Evolutionary conservation across 2,113 vertebrate species (phyloP).

Genomic region (Sarotherodon lohbergeri): DNA sequence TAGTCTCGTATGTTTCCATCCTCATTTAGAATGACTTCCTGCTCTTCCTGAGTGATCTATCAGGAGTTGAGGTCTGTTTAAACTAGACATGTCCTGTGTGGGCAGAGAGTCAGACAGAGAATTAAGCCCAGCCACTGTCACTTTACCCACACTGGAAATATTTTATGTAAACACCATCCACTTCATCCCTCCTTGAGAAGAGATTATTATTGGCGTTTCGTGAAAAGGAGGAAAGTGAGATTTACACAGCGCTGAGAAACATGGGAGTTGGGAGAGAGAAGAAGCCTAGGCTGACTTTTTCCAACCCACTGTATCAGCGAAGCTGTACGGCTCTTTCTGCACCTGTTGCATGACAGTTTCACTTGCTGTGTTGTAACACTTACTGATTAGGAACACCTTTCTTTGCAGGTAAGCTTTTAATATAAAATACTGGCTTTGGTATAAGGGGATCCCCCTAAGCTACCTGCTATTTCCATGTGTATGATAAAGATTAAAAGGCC

Average conservation of each 20-base stretch:
- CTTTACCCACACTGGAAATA: slow-evolving; percentile 51
- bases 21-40: slow-evolving; percentile 4
- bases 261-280: neutral
- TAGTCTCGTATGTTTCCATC: neutral
- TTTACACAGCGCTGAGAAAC: slow-evolving; percentile 22
- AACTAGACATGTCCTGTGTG: slow-evolving; percentile 41
- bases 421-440: neutral
- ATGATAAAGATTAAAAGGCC: neutral
- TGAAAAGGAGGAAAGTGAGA: slow-evolving; percentile 29
- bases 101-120: slow-evolving; percentile 32
- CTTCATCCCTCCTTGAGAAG: slow-evolving; percentile 23
- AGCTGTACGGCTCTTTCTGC: neutral
- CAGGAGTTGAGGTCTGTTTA: slow-evolving; percentile 31
- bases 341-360: neutral
- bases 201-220: slow-evolving; percentile 28
- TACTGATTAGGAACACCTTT: neutral
- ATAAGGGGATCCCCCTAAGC: neutral
- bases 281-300: neutral
- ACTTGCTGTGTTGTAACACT: neutral
- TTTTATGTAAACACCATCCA: slow-evolving; percentile 52
- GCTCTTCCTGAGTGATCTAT: slow-evolving; percentile 26
- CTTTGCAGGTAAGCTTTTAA: neutral
- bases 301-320: neutral
- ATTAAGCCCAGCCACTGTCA: slow-evolving; percentile 25
- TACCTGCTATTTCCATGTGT: neutral